Conservation (phyloP, 1,140 invertebrate genomes). For the Psilanteris sp. region DNA sequence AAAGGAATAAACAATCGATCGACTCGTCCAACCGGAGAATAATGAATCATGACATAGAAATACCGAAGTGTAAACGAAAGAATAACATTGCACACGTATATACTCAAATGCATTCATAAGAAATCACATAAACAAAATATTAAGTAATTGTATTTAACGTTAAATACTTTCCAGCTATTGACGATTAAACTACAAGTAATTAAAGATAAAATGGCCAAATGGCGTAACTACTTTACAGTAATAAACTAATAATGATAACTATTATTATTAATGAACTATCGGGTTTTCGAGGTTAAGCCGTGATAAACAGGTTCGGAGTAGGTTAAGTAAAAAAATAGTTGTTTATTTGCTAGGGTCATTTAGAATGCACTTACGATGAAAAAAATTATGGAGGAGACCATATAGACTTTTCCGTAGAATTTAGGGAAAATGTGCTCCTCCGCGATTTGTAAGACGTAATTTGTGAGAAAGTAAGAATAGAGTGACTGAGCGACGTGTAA, state of each 20-base stretch:
- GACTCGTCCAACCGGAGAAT: slow-evolving; percentile 64
- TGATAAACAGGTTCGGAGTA: slow-evolving; percentile 73
- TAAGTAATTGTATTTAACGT: slow-evolving; percentile 80
- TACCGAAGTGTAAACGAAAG: slow-evolving; percentile 55
- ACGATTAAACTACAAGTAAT: slow-evolving; percentile 79
- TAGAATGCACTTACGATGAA: slow-evolving; percentile 64
- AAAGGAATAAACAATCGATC: slow-evolving; percentile 55
- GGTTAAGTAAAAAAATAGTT: slow-evolving; percentile 72
- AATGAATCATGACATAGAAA: slow-evolving; percentile 63
- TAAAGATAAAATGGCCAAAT: slow-evolving; percentile 70
- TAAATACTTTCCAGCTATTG: slow-evolving; percentile 79
- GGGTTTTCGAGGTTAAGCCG: slow-evolving; percentile 77
- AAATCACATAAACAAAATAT: slow-evolving; percentile 76
- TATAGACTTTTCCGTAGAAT: slow-evolving; percentile 69
- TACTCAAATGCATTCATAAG: slow-evolving; percentile 78
- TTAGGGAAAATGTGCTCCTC: slow-evolving; percentile 67
- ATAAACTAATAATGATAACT: slow-evolving; percentile 78
- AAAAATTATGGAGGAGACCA: slow-evolving; percentile 64
- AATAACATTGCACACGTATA: slow-evolving; percentile 76
- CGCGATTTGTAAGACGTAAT: slow-evolving; percentile 58
- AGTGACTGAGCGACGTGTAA: slow-evolving; percentile 57
- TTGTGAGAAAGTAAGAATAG: slow-evolving; percentile 41
- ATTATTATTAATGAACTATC: slow-evolving; percentile 76
- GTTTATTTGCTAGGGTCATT: slow-evolving; percentile 77
- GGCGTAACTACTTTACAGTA: slow-evolving; percentile 73